Base-by-base conservation (phyloP, 2,888 invertebrate genomes). In the Melanargia galathea region DNA sequence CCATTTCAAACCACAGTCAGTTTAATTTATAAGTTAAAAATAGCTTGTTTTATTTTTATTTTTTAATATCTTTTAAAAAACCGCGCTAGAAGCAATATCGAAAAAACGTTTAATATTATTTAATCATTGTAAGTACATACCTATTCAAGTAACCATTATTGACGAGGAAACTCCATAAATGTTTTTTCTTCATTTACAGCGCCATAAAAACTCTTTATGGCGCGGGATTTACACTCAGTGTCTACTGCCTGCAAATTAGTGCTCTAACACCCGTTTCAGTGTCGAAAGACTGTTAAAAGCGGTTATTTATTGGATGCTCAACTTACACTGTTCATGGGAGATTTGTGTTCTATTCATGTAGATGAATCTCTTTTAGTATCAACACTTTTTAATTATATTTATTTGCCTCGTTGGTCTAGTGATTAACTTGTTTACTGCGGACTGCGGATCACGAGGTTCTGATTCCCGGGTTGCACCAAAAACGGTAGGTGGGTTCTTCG, bases 121-220 rank as follows among this genome's bases (percentile, higher is more conserved):
- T 30, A 30, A 30, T 7, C 30, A 30, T 30, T 30, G 30, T 30
- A 30, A n/a, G n/a, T n/a, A n/a, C n/a, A n/a, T n/a, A n/a, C n/a
- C n/a, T n/a, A 16, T 30, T 49, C 16, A 16, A 49, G n/a, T 7
- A 30, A 26, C 49, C n/a, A 30, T 16, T 30, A 51, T 18, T 51
- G 30, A 30, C 18, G 33, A 8, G 18, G 5, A 33, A 51, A 51
- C 33, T 51, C 11, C 13, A 10, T 5, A 18, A 51, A 33, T 51
- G 43, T 56, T 56, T 56, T 56, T 56, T 43, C 56, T 30, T 18
- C 26, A 33, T 70, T 70, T 66, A 70, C 63, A 65, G 55, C 43
- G 62, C 58, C 55, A 61, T 71, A 65, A 69, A 64, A 59, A 61
- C 18, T 51, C 55, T 70, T 71, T 71, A 71, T 61, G 67, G 64